Conservation (phyloP, 1,140 invertebrate species). For the Mactra quadrangularis region DNA sequence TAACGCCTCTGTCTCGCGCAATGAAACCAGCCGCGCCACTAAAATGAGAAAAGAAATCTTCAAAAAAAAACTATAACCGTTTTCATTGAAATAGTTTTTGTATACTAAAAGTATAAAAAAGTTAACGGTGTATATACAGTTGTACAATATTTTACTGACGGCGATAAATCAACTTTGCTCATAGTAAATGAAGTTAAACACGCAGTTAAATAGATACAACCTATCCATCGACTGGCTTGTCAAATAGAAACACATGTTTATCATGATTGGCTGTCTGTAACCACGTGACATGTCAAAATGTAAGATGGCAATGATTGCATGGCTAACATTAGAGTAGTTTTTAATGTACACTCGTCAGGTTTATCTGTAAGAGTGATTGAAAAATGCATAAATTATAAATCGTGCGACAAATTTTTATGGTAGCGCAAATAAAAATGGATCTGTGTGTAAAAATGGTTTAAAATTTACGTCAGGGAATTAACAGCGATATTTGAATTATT, state of each 20-base stretch:
- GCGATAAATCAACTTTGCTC: background rate
- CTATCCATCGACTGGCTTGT: slow-evolving; percentile 58
- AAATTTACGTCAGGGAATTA: slow-evolving; percentile 33
- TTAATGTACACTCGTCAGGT: slow-evolving; percentile 56
- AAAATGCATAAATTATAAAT: slow-evolving; percentile 64
- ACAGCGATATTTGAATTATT: slow-evolving; percentile 25
- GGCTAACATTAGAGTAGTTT: slow-evolving; percentile 57
- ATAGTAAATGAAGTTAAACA: background rate
- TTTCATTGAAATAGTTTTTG: too few relatives aligned
- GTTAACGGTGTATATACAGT: too few relatives aligned
- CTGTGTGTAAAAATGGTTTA: slow-evolving; percentile 9
- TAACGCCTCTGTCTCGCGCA: too few relatives aligned
- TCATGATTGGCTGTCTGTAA: slow-evolving; percentile 45
- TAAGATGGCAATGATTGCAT: slow-evolving; percentile 50
- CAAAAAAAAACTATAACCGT: too few relatives aligned
- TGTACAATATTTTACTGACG: too few relatives aligned
- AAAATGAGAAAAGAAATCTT: too few relatives aligned
- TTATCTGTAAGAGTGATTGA: slow-evolving; percentile 58
- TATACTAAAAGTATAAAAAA: too few relatives aligned
- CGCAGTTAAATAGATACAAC: slow-evolving; percentile 18
- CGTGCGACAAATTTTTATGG: slow-evolving; percentile 9
- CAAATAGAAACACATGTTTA: slow-evolving; percentile 48
- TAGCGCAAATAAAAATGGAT: slow-evolving; percentile 11
- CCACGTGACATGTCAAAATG: slow-evolving; percentile 57
- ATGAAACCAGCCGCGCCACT: too few relatives aligned